Evolutionary conservation across 2,113 vertebrate species (phyloP), one percentile per base, ranked within the genome.

Genomic region (Sterrhoptilus dennistouni): DNA sequence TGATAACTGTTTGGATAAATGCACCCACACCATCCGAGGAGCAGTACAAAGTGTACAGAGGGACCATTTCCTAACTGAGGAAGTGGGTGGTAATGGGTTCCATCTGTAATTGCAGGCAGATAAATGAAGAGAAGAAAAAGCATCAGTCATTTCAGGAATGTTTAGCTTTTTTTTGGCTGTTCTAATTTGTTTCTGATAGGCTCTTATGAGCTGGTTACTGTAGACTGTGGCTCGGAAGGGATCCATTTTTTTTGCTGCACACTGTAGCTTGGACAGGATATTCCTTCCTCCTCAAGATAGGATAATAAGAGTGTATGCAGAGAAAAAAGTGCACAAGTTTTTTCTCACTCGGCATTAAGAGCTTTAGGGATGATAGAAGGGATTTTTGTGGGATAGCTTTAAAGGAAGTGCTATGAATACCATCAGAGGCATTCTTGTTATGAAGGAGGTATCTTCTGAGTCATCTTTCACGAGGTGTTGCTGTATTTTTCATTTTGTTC

Each of bases 101-200:
- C 93, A 96, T 95, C 93, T 96, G 96, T 90, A 88, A 83, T 60
- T 38, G 29, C 54, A 84, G 83, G 50, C 77, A 77, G 35, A 88
- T 84, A 63, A 89, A 95, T 50, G 84, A 89, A 90, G 53, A 86
- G 66, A 69, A 95, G 53, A 36, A 89, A 82, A 87, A 65, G 7
- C 27, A 85, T 63, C 54, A 74, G 28, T 31, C 5, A 10, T 63
- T 95, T 93, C 50, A 90, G 74, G 84, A 88, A 93, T 85, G 42
- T 69, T 93, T 76, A 87, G 83, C 65, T 44, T 44, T 82, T 80
- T 74, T 89, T 95, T 93, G 89, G 66, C 82, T 59, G 22, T 63
- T 93, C 60, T 78, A 52, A 72, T 83, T 68, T 77, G 40, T 84
- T 88, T 78, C 44, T 93, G 35, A 75, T 70, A 92, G 79, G 54